Evolutionary conservation across 2,113 vertebrate species (phyloP).

Genomic region (Stictonetta naevosa): DNA sequence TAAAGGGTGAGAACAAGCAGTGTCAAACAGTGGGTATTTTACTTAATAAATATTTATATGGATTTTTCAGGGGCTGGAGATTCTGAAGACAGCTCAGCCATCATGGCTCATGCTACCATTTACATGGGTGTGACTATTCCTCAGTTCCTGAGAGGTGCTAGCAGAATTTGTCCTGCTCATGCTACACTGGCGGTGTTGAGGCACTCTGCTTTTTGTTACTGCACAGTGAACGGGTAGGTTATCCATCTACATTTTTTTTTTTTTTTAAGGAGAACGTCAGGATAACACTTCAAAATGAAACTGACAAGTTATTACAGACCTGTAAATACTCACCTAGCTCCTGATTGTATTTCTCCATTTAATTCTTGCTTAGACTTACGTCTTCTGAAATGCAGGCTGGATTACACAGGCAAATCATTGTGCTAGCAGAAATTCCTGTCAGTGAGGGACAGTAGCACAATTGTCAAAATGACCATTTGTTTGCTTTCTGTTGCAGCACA

Average conservation of each 20-base stretch:
- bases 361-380: background rate
- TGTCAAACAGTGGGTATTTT: background rate
- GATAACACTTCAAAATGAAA: constrained; percentile 12
- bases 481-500: constrained; percentile 76
- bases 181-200: constrained; percentile 4
- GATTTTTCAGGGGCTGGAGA: constrained; percentile 18
- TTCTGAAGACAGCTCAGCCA: background rate
- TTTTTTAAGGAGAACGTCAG: background rate
- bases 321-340: background rate
- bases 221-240: constrained; percentile 77
- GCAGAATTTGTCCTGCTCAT: constrained; percentile 57
- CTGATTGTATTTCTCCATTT: background rate
- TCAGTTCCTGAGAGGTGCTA: constrained; percentile 66
- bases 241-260: background rate
- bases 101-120: constrained; percentile 35
- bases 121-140: constrained; percentile 21
- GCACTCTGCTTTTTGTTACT: constrained; percentile 34
- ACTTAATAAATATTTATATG: background rate
- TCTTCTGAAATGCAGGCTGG: background rate
- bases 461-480: constrained; percentile 26
- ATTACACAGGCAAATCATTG: constrained; percentile 7
- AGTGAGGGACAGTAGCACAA: constrained; percentile 1
- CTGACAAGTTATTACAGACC: background rate
- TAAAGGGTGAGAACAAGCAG: background rate
- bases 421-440: background rate